phyloP scores from a whole-genome alignment of 2,113 vertebrate genomes.

The Paraplagusia blochii region DNA sequence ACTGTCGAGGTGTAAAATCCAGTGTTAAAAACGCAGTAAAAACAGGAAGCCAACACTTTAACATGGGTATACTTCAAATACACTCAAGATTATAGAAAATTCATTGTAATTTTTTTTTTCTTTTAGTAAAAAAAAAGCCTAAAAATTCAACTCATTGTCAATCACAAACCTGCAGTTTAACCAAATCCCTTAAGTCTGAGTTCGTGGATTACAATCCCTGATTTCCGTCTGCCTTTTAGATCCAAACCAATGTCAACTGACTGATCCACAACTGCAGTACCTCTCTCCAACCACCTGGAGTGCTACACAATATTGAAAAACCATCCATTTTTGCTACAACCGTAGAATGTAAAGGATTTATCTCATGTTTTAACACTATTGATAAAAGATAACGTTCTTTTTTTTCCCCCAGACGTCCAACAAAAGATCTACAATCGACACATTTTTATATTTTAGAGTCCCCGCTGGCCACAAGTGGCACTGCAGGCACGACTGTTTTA shows the following conservation, averaged over 20 bases:
- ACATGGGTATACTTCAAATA: slow-evolving; percentile 64
- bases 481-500: no score
- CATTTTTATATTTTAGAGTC: no score
- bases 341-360: no score
- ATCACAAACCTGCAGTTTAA: slow-evolving; percentile 28
- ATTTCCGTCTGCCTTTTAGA: slow-evolving; percentile 64
- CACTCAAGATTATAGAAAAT: slow-evolving; percentile 66
- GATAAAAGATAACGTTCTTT: no score
- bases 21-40: slow-evolving; percentile 61
- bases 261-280: neutral
- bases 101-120: neutral
- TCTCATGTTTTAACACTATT: no score
- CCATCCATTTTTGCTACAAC: neutral
- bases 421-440: no score
- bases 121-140: slow-evolving; percentile 36
- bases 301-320: slow-evolving; percentile 34
- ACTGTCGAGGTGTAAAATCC: slow-evolving; percentile 56
- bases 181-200: slow-evolving; percentile 22
- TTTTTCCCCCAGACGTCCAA: no score
- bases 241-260: slow-evolving; percentile 14
- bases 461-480: no score
- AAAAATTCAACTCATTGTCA: slow-evolving; percentile 65
- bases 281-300: slow-evolving; percentile 18
- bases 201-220: slow-evolving; percentile 45
- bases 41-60: slow-evolving; percentile 52